Conservation (phyloP, 1,140 invertebrate species). For the Adelges cooleyi region DNA sequence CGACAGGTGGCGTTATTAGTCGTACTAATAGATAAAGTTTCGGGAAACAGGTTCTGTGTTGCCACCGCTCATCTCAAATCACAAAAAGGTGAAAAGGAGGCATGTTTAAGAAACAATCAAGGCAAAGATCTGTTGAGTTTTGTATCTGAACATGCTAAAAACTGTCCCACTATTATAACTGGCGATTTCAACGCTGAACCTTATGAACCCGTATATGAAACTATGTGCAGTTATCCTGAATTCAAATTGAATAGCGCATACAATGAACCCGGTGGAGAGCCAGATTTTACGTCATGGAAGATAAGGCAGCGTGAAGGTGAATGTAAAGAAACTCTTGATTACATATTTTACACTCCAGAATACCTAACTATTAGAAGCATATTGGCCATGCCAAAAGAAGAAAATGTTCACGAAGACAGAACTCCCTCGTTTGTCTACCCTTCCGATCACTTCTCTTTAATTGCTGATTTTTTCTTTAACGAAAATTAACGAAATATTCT, state of each 20-base stretch:
- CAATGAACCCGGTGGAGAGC: constrained; percentile 41
- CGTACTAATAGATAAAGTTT: constrained; percentile 43
- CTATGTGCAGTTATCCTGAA: constrained; percentile 41
- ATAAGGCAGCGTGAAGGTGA: constrained; percentile 58
- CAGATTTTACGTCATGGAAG: constrained; percentile 68
- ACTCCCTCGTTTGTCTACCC: constrained; percentile 59
- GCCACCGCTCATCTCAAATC: constrained; percentile 68
- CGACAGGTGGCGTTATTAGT: constrained; percentile 54
- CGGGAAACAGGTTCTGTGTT: constrained; percentile 50
- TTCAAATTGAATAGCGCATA: constrained; percentile 41
- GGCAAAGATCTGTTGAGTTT: constrained; percentile 58
- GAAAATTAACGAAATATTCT: no score
- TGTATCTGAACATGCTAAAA: constrained; percentile 42
- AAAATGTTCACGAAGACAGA: constrained; percentile 53
- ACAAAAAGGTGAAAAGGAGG: constrained; percentile 51
- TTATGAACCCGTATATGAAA: constrained; percentile 54
- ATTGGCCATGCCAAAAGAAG: constrained; percentile 50
- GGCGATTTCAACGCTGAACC: constrained; percentile 73
- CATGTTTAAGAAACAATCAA: constrained; percentile 59
- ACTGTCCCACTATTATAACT: constrained; percentile 50
- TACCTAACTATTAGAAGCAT: constrained; percentile 47
- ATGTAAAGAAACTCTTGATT: constrained; percentile 63
- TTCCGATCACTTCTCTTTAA: no score
- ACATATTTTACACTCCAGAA: constrained; percentile 56
- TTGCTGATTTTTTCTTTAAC: no score